A percentile compares a stretch with the other conserved stretches of the same genome.
Evolutionary conservation across 1,140 invertebrate genomes (phyloP).

Genomic region (Drosophila burlai): DNA sequence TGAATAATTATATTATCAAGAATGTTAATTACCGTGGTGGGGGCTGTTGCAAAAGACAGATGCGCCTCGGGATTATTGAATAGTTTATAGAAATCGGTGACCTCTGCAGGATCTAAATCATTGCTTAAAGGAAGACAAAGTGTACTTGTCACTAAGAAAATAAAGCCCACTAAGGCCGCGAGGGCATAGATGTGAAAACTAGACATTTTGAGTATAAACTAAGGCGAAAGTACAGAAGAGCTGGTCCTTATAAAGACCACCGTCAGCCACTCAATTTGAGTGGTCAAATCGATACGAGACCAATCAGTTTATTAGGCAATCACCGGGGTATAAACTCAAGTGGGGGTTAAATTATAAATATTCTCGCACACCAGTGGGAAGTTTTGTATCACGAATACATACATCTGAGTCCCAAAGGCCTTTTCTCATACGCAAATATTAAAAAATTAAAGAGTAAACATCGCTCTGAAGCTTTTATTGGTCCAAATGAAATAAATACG

Average conservation of each 20-base stretch:
- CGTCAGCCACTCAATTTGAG: not conserved
- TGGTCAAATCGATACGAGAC: not conserved
- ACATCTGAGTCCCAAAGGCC: not conserved
- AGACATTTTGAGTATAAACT: conserved; percentile 29
- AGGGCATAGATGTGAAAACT: not conserved
- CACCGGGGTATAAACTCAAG: conserved; percentile 14
- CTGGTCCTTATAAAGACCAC: conserved; percentile 16
- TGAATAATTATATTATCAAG: not conserved
- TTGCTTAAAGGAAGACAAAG: not conserved
- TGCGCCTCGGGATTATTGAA: conserved; percentile 43
- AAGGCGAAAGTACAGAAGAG: not conserved
- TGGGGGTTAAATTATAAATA: not conserved
- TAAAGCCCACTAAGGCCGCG: conserved; percentile 4
- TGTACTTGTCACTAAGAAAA: not conserved
- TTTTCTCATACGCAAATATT: not conserved
- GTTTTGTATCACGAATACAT: not conserved
- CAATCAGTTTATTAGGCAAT: conserved; percentile 15
- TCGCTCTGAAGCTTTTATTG: not conserved
- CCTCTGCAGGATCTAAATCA: not conserved
- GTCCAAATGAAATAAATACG: not conserved
- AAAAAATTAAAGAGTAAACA: not conserved
- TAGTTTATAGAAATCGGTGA: conserved; percentile 27
- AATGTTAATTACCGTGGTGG: conserved; percentile 38
- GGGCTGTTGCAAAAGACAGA: conserved; percentile 18
- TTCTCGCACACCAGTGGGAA: not conserved